Percentiles rank a stretch among this genome's conserved stretches.
Conservation (phyloP, 2,888 invertebrate species). For the Adelognathus sp. region DNA sequence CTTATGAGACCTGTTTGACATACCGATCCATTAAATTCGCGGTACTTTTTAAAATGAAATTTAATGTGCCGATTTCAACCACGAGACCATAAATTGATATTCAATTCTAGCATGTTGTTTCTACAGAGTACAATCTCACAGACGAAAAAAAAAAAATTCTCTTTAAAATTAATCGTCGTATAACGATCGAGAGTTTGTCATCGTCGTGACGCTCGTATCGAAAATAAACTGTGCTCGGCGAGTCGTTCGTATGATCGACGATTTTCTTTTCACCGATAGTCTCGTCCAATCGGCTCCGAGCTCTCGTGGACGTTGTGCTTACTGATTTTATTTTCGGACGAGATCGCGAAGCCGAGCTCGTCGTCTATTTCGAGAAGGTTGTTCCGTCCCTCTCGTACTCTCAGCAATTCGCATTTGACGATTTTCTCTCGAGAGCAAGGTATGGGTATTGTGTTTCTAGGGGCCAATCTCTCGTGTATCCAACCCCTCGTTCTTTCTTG, state of each 20-base stretch:
- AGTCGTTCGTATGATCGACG: conserved; percentile 29
- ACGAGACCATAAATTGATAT: no score
- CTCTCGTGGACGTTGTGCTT: conserved; percentile 71
- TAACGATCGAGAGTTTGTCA: conserved; percentile 51
- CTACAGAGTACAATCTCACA: no score
- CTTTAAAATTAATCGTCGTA: not conserved
- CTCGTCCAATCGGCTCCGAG: conserved; percentile 38
- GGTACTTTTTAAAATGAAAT: no score
- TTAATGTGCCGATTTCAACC: no score
- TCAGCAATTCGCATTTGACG: conserved; percentile 62
- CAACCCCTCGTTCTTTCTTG: not conserved
- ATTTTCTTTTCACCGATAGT: conserved; percentile 23
- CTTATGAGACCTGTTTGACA: no score
- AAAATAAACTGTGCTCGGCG: conserved; percentile 33
- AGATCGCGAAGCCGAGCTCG: conserved; percentile 72
- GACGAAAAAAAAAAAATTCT: not conserved
- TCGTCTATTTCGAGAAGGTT: conserved; percentile 78
- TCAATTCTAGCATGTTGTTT: no score
- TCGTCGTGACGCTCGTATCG: conserved; percentile 31
- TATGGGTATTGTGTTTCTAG: conserved; percentile 34
- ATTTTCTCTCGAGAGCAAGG: conserved; percentile 70
- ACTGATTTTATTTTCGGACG: conserved; percentile 77
- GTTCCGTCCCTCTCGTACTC: conserved; percentile 54
- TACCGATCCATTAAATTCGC: no score
- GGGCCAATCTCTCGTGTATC: not conserved